Evolutionary conservation across 2,113 vertebrate genomes (phyloP).

Genomic region (Ciconia maguari): DNA sequence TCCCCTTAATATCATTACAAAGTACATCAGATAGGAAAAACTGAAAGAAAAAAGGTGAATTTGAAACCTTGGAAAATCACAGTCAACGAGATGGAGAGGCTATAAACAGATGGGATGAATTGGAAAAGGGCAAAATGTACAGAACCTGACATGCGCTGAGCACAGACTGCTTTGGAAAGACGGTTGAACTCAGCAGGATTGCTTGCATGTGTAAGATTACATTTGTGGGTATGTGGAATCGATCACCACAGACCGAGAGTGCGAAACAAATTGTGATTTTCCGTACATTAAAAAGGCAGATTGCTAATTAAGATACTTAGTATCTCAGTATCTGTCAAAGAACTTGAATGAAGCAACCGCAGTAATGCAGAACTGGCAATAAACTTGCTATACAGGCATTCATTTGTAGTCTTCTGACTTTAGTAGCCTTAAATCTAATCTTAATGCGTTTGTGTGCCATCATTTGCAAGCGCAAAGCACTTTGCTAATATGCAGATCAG

Average conservation of each 20-base stretch:
- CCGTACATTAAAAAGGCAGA: background rate
- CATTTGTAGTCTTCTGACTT: background rate
- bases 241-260: background rate
- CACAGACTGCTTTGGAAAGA: background rate
- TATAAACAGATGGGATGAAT: background rate
- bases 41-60: background rate
- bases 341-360: background rate
- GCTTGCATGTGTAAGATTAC: background rate
- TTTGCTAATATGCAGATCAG: background rate
- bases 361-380: background rate
- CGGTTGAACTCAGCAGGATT: background rate
- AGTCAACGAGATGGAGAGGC: background rate
- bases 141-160: background rate
- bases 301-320: background rate
- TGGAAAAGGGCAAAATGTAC: background rate
- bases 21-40: background rate
- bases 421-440: background rate
- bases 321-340: background rate
- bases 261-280: background rate
- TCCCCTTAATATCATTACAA: background rate
- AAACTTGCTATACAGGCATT: background rate
- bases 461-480: fast-evolving
- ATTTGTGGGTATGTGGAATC: background rate
- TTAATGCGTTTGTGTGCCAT: fast-evolving
- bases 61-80: background rate